Evolutionary conservation across 37 sponge, comb jelly and placozoan genomes (phyloP).

Genomic region (Theonella swinhoei): DNA sequence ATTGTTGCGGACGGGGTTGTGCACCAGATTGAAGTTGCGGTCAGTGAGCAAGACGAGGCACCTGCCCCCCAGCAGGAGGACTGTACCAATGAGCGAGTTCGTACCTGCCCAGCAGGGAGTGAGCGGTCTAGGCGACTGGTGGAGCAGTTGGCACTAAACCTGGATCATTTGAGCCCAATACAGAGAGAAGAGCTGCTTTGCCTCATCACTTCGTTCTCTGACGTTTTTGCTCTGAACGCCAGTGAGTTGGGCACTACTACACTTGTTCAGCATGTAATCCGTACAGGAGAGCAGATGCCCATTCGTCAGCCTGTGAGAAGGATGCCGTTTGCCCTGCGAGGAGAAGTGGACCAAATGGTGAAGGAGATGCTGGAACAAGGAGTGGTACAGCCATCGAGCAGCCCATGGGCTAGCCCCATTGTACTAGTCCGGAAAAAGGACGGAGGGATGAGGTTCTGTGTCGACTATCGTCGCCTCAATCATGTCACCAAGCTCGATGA

Average conservation of each 20-base stretch:
- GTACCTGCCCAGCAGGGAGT: not conserved
- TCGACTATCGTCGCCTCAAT: conserved; percentile 69
- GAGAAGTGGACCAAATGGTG: conserved; percentile 31
- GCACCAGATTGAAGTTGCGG: not conserved
- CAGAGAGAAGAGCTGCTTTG: not conserved
- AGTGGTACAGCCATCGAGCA: conserved; percentile 46
- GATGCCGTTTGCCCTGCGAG: conserved; percentile 31
- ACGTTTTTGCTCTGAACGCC: conserved; percentile 52
- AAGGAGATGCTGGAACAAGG: conserved; percentile 45
- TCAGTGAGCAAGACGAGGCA: not conserved
- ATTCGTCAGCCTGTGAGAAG: conserved; percentile 50
- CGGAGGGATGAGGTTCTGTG: conserved; percentile 49
- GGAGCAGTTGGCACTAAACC: not conserved
- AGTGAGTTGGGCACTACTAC: conserved; percentile 39
- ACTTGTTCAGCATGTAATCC: conserved; percentile 24
- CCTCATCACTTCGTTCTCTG: not conserved
- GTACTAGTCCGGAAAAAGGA: conserved; percentile 59
- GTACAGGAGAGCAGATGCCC: conserved; percentile 53
- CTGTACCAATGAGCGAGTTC: too few relatives aligned
- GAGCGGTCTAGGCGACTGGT: not conserved
- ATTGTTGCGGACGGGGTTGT: not conserved
- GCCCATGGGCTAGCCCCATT: conserved; percentile 69
- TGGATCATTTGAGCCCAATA: not conserved
- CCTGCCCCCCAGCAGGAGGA: not conserved
- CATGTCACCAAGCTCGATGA: conserved; percentile 53